Evolutionary conservation across 1,140 invertebrate species (phyloP).

Genomic region (Brachystomella parvula): DNA sequence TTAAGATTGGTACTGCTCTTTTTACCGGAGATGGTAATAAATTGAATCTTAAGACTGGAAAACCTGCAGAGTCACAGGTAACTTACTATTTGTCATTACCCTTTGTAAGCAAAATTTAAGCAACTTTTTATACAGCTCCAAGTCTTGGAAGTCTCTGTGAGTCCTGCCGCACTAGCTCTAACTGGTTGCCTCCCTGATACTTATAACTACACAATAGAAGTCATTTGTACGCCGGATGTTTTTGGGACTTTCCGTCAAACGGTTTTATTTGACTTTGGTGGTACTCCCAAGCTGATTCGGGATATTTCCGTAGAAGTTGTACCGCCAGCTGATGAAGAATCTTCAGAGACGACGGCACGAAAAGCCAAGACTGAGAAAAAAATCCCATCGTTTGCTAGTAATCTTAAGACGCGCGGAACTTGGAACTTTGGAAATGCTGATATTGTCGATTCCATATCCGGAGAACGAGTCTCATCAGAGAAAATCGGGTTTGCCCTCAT

Average conservation of each 20-base stretch:
- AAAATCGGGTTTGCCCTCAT: slow-evolving; percentile 36
- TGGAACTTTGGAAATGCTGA: slow-evolving; percentile 38
- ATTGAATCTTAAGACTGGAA: slow-evolving; percentile 1
- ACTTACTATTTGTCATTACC: too few relatives aligned
- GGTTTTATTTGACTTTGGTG: slow-evolving; percentile 68
- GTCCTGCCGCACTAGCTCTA: slow-evolving; percentile 20
- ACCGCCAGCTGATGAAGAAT: slow-evolving; percentile 56
- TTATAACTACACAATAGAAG: slow-evolving; percentile 54
- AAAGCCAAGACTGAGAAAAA: slow-evolving; percentile 16
- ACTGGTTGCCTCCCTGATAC: slow-evolving; percentile 21
- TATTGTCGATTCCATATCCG: slow-evolving; percentile 26
- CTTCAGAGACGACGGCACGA: background rate
- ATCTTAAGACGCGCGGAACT: slow-evolving; percentile 7
- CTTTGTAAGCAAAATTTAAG: too few relatives aligned
- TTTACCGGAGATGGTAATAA: slow-evolving; percentile 13
- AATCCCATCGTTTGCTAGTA: background rate
- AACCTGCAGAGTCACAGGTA: background rate
- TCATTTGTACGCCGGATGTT: slow-evolving; percentile 62
- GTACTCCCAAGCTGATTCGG: slow-evolving; percentile 59
- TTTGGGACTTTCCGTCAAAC: slow-evolving; percentile 75
- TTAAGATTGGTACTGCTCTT: slow-evolving; percentile 46
- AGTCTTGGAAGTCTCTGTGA: slow-evolving; percentile 12
- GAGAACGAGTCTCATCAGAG: slow-evolving; percentile 22
- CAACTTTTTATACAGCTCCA: slow-evolving; percentile 16
- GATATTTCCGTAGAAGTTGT: slow-evolving; percentile 70